Percentiles rank a stretch among this genome's conserved stretches.
Evolutionary conservation across 2,888 invertebrate genomes (phyloP).

Genomic region (Eudasyphora cyanicolor): DNA sequence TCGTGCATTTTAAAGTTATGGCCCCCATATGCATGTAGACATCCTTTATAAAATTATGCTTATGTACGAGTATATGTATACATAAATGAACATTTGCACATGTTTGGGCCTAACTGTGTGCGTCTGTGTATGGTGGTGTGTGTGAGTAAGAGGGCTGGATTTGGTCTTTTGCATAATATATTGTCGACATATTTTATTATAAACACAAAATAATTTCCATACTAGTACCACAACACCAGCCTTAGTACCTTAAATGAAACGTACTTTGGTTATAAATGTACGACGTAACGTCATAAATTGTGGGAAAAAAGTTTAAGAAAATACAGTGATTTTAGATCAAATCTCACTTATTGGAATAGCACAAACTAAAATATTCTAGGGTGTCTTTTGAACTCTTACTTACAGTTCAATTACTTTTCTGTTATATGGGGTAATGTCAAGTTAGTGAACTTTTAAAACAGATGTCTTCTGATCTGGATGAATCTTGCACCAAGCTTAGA

Average conservation of each 20-base stretch:
- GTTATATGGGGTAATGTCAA: no score
- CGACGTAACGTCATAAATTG: not conserved
- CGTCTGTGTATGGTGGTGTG: not conserved
- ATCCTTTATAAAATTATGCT: not conserved
- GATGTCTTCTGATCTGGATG: no score
- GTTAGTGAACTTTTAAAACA: no score
- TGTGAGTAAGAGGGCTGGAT: not conserved
- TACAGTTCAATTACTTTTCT: no score
- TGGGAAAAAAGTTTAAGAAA: not conserved
- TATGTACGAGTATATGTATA: no score
- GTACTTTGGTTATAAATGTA: not conserved
- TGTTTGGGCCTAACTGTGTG: not conserved
- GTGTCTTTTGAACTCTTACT: no score
- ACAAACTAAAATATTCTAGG: no score
- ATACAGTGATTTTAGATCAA: no score
- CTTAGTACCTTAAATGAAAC: slow-evolving; percentile 20
- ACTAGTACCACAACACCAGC: slow-evolving; percentile 2
- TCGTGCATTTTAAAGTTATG: not conserved
- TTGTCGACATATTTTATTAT: slow-evolving; percentile 47
- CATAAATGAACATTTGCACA: not conserved
- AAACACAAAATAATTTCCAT: slow-evolving; percentile 57
- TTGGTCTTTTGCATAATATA: slow-evolving; percentile 23
- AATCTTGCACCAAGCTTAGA: no score
- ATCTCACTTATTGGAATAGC: no score
- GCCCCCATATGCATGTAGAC: not conserved